These are phyloP conservation scores for Aporophyla nigra DNA, from an alignment of 2,888 invertebrate genomes.

Conservation along the genomic window DNA sequence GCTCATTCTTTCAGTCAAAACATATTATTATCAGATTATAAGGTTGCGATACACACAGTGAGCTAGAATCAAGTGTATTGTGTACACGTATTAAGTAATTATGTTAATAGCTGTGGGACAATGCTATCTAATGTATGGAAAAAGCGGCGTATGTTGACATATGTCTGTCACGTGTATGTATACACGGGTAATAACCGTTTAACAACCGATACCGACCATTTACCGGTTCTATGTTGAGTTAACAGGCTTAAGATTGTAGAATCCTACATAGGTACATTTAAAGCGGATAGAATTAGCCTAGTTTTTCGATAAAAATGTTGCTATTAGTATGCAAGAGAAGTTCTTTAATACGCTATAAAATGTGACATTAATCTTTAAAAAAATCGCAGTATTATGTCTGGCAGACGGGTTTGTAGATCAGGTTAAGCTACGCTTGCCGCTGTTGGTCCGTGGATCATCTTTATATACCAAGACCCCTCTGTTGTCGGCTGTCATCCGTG, in stretches of 20 bases:
- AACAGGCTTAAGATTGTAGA: neutral
- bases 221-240: constrained; percentile 16
- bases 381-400: neutral
- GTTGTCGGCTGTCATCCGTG: too few relatives aligned
- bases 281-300: neutral
- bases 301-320: neutral
- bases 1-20: neutral
- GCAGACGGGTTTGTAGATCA: too few relatives aligned
- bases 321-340: neutral
- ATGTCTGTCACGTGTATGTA: neutral
- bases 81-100: constrained; percentile 42
- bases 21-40: neutral
- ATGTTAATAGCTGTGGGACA: constrained; percentile 34
- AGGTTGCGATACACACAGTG: neutral
- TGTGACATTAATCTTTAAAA: neutral
- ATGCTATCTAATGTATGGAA: constrained; percentile 55
- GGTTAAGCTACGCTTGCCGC: too few relatives aligned
- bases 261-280: neutral
- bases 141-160: constrained; percentile 21
- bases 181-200: constrained; percentile 10
- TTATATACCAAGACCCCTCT: too few relatives aligned
- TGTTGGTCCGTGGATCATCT: too few relatives aligned
- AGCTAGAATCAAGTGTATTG: constrained; percentile 21
- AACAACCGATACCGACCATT: constrained; percentile 1
- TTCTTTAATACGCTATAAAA: neutral